phyloP scores from a whole-genome alignment of 2,888 invertebrate species.

The Sylvicola fuscatus region DNA sequence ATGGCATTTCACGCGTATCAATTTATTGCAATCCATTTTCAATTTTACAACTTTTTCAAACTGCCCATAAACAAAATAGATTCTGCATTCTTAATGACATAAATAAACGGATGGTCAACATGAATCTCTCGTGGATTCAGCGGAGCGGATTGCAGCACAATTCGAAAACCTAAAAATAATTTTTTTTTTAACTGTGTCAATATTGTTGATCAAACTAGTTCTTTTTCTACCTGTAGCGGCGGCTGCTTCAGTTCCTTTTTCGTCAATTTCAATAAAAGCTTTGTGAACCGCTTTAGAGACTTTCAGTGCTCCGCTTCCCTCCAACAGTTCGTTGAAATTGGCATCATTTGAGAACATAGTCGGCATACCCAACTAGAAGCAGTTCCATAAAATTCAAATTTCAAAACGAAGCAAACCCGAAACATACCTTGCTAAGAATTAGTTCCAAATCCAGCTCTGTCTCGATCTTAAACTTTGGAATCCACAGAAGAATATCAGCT shows the following conservation, averaged over 20 bases:
- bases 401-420: no score
- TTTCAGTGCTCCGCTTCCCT: conserved; percentile 25
- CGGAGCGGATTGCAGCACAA: no score
- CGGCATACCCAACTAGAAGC: no score
- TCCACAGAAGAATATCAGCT: conserved; percentile 38
- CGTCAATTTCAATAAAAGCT: conserved; percentile 68
- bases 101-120: conserved; percentile 2
- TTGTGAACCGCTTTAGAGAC: conserved; percentile 63
- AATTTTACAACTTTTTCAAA: neutral
- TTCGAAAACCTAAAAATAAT: no score
- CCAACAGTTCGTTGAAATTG: conserved; percentile 42
- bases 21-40: no score
- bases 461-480: conserved; percentile 70
- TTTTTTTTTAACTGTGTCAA: neutral
- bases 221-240: conserved; percentile 70
- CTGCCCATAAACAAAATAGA: conserved; percentile 1
- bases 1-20: no score
- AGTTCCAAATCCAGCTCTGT: conserved; percentile 41
- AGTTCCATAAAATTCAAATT: no score
- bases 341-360: conserved; percentile 36
- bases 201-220: no score
- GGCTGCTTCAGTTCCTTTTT: conserved; percentile 71
- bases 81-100: neutral
- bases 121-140: no score
- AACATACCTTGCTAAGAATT: conserved; percentile 42